These are phyloP conservation scores for Hydractinia echinata DNA, from an alignment of 30 jellyfish, hydroid and myxozoan species.

Conservation along the genomic window DNA sequence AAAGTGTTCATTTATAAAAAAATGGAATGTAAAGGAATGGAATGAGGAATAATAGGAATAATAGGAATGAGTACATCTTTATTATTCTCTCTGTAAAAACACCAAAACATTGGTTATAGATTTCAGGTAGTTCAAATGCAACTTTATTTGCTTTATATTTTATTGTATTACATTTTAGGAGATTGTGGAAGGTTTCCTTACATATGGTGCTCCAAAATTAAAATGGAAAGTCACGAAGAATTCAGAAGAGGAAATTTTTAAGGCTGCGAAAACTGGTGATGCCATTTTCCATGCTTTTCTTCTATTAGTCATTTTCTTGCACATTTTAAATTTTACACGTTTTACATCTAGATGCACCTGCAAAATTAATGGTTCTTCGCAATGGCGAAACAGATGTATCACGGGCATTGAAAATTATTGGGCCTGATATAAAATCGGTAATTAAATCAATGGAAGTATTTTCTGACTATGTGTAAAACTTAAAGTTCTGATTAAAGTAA, in stretches of 20 bases:
- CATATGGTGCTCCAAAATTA: constrained; percentile 63
- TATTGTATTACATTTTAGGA: constrained; percentile 27
- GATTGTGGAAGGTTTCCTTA: constrained; percentile 40
- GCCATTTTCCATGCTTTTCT: not conserved
- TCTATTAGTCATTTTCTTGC: constrained; percentile 19
- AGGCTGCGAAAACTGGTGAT: constrained; percentile 26
- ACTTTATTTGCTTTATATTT: too few species aligned
- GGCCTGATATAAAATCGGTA: constrained; percentile 60
- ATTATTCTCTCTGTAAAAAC: too few species aligned
- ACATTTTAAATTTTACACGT: not conserved
- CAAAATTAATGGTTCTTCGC: constrained; percentile 44
- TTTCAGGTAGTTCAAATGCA: too few species aligned
- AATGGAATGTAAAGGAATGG: too few species aligned
- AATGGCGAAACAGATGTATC: constrained; percentile 49
- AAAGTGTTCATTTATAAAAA: too few species aligned
- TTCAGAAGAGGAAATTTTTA: not conserved
- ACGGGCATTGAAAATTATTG: constrained; percentile 50
- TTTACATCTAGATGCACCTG: constrained; percentile 47
- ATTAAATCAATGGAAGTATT: not conserved
- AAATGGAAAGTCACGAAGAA: constrained; percentile 31
- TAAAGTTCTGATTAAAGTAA: too few species aligned
- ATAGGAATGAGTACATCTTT: too few species aligned
- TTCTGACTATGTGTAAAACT: too few species aligned
- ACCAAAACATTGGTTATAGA: too few species aligned
- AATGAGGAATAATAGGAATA: too few species aligned